Evolutionary conservation across 2,797 vertebrate genomes (phyloP).

Genomic region (Strix occidentalis): DNA sequence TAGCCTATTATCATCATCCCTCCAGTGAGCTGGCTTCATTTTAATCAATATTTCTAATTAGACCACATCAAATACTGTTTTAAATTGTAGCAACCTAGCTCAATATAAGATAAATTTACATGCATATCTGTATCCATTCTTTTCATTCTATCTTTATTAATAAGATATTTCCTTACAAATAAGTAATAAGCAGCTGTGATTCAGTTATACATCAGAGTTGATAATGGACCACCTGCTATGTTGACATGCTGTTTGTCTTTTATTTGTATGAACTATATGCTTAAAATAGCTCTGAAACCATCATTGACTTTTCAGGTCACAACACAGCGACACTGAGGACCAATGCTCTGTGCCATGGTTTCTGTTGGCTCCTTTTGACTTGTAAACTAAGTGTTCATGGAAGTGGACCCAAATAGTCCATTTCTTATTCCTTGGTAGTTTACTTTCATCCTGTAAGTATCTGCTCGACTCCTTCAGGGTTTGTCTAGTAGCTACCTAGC

Average conservation of each 20-base stretch:
- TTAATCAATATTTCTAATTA: slow-evolving; percentile 72
- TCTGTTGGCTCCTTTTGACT: not conserved
- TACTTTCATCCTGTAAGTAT: not conserved
- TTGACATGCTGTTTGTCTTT: not conserved
- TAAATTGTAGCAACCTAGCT: not conserved
- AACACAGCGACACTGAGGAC: not conserved
- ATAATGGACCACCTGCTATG: not conserved
- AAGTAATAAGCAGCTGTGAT: not conserved
- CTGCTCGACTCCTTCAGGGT: not conserved
- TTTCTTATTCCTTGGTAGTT: not conserved
- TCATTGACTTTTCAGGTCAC: slow-evolving; percentile 19
- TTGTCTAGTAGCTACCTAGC: not conserved
- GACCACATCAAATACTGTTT: slow-evolving; percentile 47
- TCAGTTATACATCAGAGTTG: not conserved
- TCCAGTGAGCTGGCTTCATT: slow-evolving; percentile 45
- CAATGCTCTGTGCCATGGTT: not conserved
- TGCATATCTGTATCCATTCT: not conserved
- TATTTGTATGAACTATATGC: not conserved
- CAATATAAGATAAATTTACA: not conserved
- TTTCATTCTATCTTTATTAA: not conserved
- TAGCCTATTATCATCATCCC: slow-evolving; percentile 59
- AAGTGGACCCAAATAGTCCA: not conserved
- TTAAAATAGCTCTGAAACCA: not conserved
- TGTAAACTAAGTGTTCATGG: not conserved
- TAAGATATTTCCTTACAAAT: not conserved